Percentiles rank a stretch among this genome's conserved stretches.
Conservation (phyloP, 2,888 invertebrate genomes). For the Cantharis rufa region DNA sequence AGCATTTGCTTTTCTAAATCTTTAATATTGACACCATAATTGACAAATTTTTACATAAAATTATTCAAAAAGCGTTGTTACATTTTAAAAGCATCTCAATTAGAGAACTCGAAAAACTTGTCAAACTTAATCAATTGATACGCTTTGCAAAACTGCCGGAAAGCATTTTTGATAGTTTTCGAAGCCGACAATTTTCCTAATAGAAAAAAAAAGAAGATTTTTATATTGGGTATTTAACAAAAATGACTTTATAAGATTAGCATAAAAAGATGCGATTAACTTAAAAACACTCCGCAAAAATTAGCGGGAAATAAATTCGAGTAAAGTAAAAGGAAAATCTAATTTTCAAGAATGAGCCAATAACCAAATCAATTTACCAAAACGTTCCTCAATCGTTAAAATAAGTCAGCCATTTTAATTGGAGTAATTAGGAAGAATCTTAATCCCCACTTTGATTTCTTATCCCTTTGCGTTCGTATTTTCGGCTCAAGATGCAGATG, state of each 20-base stretch:
- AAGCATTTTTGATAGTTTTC: background rate
- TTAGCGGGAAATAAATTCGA: background rate
- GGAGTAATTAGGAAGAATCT: constrained; percentile 34
- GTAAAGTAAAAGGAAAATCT: constrained; percentile 17
- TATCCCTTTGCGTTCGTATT: constrained; percentile 18
- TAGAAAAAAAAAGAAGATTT: background rate
- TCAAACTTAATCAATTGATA: background rate
- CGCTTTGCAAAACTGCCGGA: background rate
- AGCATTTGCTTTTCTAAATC: constrained; percentile 19
- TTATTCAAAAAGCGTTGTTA: background rate
- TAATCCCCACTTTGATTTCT: constrained; percentile 33
- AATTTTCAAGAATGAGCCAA: constrained; percentile 31
- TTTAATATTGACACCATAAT: background rate
- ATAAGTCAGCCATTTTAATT: constrained; percentile 34
- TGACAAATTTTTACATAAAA: background rate
- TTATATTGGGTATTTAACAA: background rate
- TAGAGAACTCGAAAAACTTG: background rate
- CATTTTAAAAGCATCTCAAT: background rate
- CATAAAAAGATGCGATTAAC: background rate
- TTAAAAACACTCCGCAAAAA: constrained; percentile 4
- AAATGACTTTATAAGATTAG: background rate
- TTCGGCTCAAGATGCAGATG: constrained; percentile 14
- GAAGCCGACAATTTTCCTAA: background rate
- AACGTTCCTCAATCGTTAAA: constrained; percentile 35
- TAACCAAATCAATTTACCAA: constrained; percentile 38